These are phyloP conservation scores for Petrocephalus schoutedeni DNA, from an alignment of 2,797 vertebrate species.

Conservation along the genomic window DNA sequence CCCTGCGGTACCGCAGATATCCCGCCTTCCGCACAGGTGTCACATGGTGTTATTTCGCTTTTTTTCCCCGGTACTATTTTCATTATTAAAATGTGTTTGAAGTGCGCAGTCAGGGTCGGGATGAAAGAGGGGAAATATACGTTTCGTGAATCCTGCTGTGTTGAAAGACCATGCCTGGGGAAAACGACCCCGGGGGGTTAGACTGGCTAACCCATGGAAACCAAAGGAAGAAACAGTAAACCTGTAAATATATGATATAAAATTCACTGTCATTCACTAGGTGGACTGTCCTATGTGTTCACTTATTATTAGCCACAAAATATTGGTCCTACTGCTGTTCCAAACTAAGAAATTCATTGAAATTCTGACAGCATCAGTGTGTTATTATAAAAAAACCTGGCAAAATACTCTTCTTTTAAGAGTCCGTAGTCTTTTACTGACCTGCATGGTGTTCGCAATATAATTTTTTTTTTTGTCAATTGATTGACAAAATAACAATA, in stretches of 20 bases:
- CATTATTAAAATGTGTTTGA: constrained; percentile 61
- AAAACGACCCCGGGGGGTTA: constrained; percentile 23
- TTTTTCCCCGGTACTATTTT: constrained; percentile 39
- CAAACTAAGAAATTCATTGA: background rate
- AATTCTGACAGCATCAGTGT: background rate
- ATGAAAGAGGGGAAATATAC: constrained; percentile 49
- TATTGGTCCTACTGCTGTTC: background rate
- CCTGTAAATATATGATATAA: background rate
- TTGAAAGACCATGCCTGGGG: constrained; percentile 52
- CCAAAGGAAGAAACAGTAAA: constrained; percentile 16
- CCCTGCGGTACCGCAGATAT: constrained; percentile 60
- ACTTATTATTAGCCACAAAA: background rate
- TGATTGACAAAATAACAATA: background rate
- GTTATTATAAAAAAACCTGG: background rate
- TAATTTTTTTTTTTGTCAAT: background rate
- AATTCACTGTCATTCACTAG: background rate
- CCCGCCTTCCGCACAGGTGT: constrained; percentile 59
- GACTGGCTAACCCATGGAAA: constrained; percentile 46
- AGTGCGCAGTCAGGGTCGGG: constrained; percentile 49
- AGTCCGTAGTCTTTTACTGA: background rate
- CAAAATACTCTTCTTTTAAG: background rate
- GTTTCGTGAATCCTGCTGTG: constrained; percentile 54
- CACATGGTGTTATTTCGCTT: constrained; percentile 45
- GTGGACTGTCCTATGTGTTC: background rate
- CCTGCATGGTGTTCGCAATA: background rate